These are phyloP conservation scores for Metopia argyrocephala DNA, from an alignment of 2,888 invertebrate species.

Conservation along the genomic window DNA sequence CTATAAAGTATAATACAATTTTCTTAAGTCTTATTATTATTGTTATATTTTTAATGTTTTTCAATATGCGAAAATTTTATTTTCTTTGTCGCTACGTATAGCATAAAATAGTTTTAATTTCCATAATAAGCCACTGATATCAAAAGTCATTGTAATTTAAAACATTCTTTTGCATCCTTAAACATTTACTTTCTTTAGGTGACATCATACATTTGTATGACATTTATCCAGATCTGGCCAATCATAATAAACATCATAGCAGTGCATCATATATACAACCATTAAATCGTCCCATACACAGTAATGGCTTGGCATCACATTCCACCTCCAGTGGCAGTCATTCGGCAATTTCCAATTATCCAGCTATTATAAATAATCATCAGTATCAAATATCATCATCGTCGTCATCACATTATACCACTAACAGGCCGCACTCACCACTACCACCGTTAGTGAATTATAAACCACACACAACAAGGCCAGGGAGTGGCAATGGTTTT, in stretches of 20 bases:
- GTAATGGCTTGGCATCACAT: constrained; percentile 39
- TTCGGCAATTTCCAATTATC: constrained; percentile 55
- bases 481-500: constrained; percentile 58
- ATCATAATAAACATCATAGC: constrained; percentile 70
- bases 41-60: too few species aligned
- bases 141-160: too few species aligned
- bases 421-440: constrained; percentile 70
- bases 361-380: constrained; percentile 62
- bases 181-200: constrained; percentile 74
- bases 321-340: constrained; percentile 51
- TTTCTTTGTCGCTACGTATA: too few species aligned
- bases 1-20: too few species aligned
- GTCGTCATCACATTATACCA: constrained; percentile 67
- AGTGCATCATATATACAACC: constrained; percentile 41
- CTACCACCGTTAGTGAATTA: constrained; percentile 29
- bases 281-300: constrained; percentile 26
- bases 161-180: background rate
- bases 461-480: constrained; percentile 62
- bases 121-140: too few species aligned
- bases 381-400: constrained; percentile 68
- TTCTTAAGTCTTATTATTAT: too few species aligned
- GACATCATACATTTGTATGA: constrained; percentile 79
- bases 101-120: too few species aligned
- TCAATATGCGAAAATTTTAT: too few species aligned
- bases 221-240: constrained; percentile 77